These are phyloP conservation scores for Bhutanitis thaidina DNA, from an alignment of 2,888 invertebrate species.

Conservation along the genomic window DNA sequence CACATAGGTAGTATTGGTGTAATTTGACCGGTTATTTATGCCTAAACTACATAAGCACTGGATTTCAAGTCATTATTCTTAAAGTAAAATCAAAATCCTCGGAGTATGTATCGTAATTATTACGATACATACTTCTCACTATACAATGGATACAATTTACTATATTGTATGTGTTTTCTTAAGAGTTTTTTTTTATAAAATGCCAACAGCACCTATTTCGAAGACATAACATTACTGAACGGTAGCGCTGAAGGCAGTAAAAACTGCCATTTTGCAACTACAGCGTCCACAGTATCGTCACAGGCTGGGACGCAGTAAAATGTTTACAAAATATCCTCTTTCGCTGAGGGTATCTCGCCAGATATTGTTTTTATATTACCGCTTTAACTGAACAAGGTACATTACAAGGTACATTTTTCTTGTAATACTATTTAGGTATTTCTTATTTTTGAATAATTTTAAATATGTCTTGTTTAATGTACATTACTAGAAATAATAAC, in stretches of 20 bases:
- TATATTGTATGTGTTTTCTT: too few species aligned
- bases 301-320: constrained; percentile 74
- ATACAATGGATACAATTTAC: too few species aligned
- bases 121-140: too few species aligned
- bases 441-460: background rate
- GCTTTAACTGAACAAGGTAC: constrained; percentile 30
- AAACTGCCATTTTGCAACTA: constrained; percentile 66
- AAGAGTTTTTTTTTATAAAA: background rate
- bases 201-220: constrained; percentile 7
- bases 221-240: constrained; percentile 46
- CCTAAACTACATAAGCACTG: too few species aligned
- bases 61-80: too few species aligned
- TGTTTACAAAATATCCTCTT: constrained; percentile 73
- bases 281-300: constrained; percentile 70
- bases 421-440: background rate
- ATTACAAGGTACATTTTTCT: constrained; percentile 11
- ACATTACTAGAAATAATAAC: too few species aligned
- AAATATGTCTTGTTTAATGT: too few species aligned
- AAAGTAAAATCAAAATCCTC: too few species aligned
- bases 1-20: too few species aligned
- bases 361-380: constrained; percentile 67
- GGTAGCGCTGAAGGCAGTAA: constrained; percentile 64
- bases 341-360: constrained; percentile 54
- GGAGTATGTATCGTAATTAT: too few species aligned
- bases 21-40: too few species aligned